Evolutionary conservation across 2,113 vertebrate genomes (phyloP), one percentile per base, ranked within the genome.

Genomic region (Dicerorhinus sumatrensis): DNA sequence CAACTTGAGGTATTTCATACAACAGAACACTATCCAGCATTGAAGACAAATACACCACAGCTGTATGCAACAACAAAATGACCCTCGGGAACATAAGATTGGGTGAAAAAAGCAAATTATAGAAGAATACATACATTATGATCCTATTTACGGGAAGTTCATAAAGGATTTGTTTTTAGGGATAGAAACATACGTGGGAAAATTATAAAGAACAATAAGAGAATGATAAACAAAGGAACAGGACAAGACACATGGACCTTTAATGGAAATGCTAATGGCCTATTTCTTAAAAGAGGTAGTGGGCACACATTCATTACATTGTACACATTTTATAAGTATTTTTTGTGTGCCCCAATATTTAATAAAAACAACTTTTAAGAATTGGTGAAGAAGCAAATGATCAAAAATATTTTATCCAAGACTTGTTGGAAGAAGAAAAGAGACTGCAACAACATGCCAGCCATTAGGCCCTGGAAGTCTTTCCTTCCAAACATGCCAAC

Each of bases 181-280:
- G 20, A 48, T 25, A 73, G 67, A 89, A 89, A 75, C 51, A 42
- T 8, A 51, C n/a, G 58, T n/a, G 20, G 56, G 82, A 97, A 96
- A 93, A 82, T 21, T 93, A 60, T 51, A 60, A 75, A 65, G 60
- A 88, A 77, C 5, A 89, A 65, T 4, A 81, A 82, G 25, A 29
- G 54, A 70, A 60, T 76, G 23, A 82, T 23, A 72, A 84, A 48
- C 16, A 95, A 76, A 91, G n/a, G 17, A 73, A 39, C 25, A 89
- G 20, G 10, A 79, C 16, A 31, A 95, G 33, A 31, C n/a, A 75
- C 0, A 33, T 0, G 20, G 48, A 67, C 3, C 21, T 94, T 85
- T 58, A 33, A 36, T 11, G 54, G 17, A 84, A 79, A 70, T 3
- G 23, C 12, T 51, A 69, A 31, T 7, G 11, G 36, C 16, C 82